Percentiles rank a stretch among this genome's conserved stretches.
Conservation (phyloP, 2,888 invertebrate species). For the Ceratothoa steindachneri region DNA sequence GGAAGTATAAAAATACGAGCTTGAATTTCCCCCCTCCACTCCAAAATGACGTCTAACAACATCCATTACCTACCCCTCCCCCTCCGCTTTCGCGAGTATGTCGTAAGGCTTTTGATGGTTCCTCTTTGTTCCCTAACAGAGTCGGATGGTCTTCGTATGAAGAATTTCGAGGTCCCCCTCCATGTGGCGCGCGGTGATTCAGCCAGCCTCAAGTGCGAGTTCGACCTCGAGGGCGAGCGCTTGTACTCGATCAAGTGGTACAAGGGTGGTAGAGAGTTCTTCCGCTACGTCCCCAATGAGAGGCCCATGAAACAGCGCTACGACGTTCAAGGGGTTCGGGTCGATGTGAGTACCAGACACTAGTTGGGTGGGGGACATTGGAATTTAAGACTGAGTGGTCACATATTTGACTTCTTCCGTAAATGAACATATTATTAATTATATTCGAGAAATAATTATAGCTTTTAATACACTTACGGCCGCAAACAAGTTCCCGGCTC, state of each 20-base stretch:
- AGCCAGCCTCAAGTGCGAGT: constrained; percentile 34
- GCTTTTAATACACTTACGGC: neutral
- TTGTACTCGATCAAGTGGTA: constrained; percentile 46
- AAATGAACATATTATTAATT: too few species aligned
- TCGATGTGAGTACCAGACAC: constrained; percentile 42
- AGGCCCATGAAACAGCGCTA: constrained; percentile 41
- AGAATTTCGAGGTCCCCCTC: constrained; percentile 41
- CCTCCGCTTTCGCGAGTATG: too few species aligned
- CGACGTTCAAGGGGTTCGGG: constrained; percentile 40
- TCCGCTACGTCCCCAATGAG: constrained; percentile 46
- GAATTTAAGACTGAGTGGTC: too few species aligned
- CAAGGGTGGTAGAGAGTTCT: constrained; percentile 46
- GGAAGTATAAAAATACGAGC: too few species aligned
- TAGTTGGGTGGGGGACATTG: neutral
- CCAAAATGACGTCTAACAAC: too few species aligned
- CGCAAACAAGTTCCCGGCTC: too few species aligned
- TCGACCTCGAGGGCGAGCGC: constrained; percentile 37
- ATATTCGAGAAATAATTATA: too few species aligned
- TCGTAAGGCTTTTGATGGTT: too few species aligned
- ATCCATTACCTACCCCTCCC: too few species aligned
- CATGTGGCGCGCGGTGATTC: constrained; percentile 35
- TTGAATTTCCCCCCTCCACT: too few species aligned
- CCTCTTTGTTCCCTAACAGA: too few species aligned
- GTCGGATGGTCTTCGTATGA: constrained; percentile 27
- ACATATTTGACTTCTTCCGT: too few species aligned